Conservation (phyloP, 2,888 invertebrate species). For the Laothoe populi region DNA sequence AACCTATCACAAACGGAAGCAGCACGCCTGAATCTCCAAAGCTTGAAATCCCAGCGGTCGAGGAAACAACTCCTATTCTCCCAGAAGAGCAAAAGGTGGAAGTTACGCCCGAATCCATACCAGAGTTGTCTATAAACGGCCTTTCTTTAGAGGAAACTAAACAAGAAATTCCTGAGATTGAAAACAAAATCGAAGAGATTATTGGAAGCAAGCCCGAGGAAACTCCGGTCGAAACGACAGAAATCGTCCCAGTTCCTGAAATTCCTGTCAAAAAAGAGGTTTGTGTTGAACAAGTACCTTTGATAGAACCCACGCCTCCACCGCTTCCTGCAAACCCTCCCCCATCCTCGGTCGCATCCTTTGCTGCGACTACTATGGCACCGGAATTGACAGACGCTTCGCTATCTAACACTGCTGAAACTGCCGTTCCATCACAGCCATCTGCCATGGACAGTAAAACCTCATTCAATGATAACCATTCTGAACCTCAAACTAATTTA, state of each 20-base stretch:
- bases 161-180: conserved; percentile 54
- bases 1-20: conserved; percentile 78
- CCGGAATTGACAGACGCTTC: conserved; percentile 77
- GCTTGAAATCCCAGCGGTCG: conserved; percentile 48
- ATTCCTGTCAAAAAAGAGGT: conserved; percentile 80
- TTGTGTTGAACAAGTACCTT: conserved; percentile 85
- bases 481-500: conserved; percentile 38
- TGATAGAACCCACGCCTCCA: conserved; percentile 88
- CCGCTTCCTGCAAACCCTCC: conserved; percentile 90
- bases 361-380: conserved; percentile 89
- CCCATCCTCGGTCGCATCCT: conserved; percentile 90
- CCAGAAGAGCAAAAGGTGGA: conserved; percentile 55
- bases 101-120: conserved; percentile 56
- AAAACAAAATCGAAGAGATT: conserved; percentile 36
- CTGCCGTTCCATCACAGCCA: conserved; percentile 58
- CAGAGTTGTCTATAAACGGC: conserved; percentile 69
- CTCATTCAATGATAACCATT: conserved; percentile 44
- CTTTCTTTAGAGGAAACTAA: conserved; percentile 69
- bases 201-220: conserved; percentile 42
- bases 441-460: conserved; percentile 56
- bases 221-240: conserved; percentile 60
- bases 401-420: conserved; percentile 72
- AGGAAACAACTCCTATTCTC: conserved; percentile 45
- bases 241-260: conserved; percentile 71
- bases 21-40: conserved; percentile 73